These are phyloP conservation scores for Phataginus tetradactyla DNA, from an alignment of 2,797 vertebrate genomes.

Conservation along the genomic window DNA sequence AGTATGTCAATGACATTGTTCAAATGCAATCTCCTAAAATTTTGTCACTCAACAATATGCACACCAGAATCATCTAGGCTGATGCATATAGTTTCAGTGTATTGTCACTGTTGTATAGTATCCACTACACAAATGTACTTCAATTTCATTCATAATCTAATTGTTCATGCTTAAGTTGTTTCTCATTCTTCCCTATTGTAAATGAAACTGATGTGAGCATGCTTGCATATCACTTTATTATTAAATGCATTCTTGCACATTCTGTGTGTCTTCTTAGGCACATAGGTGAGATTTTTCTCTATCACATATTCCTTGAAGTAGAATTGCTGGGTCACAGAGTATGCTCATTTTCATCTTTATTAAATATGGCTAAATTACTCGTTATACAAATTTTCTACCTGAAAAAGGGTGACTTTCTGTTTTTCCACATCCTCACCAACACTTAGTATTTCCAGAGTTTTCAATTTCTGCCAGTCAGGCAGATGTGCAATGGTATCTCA, in stretches of 20 bases:
- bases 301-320: not conserved
- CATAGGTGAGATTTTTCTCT: not conserved
- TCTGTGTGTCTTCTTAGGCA: not conserved
- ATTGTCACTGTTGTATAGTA: not conserved
- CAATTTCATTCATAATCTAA: not conserved
- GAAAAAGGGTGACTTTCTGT: not conserved
- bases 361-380: not conserved
- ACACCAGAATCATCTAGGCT: not conserved
- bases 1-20: too few species aligned
- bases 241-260: not conserved
- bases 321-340: not conserved
- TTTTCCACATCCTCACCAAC: not conserved
- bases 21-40: not conserved
- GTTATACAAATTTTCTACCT: not conserved
- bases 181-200: not conserved
- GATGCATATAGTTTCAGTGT: not conserved
- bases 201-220: not conserved
- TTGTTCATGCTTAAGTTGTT: not conserved
- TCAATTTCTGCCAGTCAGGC: not conserved
- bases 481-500: not conserved
- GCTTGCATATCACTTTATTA: not conserved
- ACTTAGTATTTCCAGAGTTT: not conserved
- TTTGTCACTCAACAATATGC: not conserved
- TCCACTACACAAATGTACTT: not conserved
- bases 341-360: not conserved